A percentile compares a stretch with the other conserved stretches of the same genome.
Evolutionary conservation across 2,888 invertebrate genomes (phyloP).

Genomic region (Eumerus sabulonum): DNA sequence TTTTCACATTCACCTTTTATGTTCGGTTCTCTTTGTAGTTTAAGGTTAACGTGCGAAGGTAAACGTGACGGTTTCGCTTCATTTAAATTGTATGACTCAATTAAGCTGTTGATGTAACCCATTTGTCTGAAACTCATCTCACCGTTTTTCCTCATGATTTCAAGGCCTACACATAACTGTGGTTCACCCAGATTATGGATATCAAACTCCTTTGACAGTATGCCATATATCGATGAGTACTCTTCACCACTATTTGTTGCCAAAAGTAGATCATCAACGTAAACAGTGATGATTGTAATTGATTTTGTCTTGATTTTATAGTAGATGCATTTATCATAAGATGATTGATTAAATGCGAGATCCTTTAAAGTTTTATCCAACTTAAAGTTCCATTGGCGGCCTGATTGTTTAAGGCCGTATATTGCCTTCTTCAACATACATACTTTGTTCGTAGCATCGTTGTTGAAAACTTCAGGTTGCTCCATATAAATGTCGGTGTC

Average conservation of each 20-base stretch:
- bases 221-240: not conserved
- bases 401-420: slow-evolving; percentile 44
- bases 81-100: slow-evolving; percentile 14
- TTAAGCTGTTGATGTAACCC: slow-evolving; percentile 11
- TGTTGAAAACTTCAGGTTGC: slow-evolving; percentile 27
- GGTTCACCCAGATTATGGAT: slow-evolving; percentile 46
- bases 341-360: slow-evolving; percentile 6
- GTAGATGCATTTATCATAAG: slow-evolving; percentile 34
- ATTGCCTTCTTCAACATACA: slow-evolving; percentile 39
- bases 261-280: slow-evolving; percentile 32
- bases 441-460: slow-evolving; percentile 26
- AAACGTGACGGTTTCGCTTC: slow-evolving; percentile 28
- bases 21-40: slow-evolving; percentile 32
- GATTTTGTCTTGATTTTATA: slow-evolving; percentile 1
- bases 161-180: slow-evolving; percentile 29
- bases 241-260: slow-evolving; percentile 21
- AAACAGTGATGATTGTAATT: slow-evolving; percentile 30
- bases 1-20: slow-evolving; percentile 33
- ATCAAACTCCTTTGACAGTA: slow-evolving; percentile 30
- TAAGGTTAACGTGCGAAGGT: slow-evolving; percentile 27
- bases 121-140: slow-evolving; percentile 17
- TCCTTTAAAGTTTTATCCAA: slow-evolving; percentile 26
- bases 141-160: slow-evolving; percentile 11
- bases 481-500: slow-evolving; percentile 38
- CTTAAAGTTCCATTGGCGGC: slow-evolving; percentile 32